These are phyloP conservation scores for Chouioia cunea DNA, from an alignment of 2,888 invertebrate species.

Conservation along the genomic window DNA sequence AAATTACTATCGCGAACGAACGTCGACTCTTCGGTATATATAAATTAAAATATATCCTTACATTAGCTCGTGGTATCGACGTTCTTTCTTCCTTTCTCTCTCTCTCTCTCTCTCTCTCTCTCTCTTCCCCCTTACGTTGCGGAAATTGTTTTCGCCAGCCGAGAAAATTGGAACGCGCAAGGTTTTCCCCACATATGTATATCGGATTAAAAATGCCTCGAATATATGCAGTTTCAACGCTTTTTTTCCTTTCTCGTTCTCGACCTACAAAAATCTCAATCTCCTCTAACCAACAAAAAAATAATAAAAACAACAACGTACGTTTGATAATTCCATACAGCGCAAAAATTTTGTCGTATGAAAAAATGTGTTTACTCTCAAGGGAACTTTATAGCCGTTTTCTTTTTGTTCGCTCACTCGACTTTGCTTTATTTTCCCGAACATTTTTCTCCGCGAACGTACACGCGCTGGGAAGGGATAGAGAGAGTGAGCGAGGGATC, in stretches of 20 bases:
- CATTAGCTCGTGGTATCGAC: too few relatives aligned
- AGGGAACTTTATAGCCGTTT: constrained; percentile 1
- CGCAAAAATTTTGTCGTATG: constrained; percentile 21
- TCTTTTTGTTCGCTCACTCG: constrained; percentile 25
- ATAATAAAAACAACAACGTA: too few relatives aligned
- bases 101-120: too few relatives aligned
- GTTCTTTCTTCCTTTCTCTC: too few relatives aligned
- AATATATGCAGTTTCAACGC: constrained; percentile 22
- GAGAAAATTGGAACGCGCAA: constrained; percentile 27
- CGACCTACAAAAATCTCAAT: too few relatives aligned
- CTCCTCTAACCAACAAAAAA: too few relatives aligned
- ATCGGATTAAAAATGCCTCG: constrained; percentile 49
- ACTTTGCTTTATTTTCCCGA: constrained; percentile 1
- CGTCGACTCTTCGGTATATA: too few relatives aligned
- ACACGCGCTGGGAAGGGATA: not conserved
- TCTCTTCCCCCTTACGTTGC: constrained; percentile 3
- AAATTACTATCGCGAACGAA: too few relatives aligned
- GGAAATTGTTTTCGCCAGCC: constrained; percentile 13
- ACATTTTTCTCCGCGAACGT: constrained; percentile 38
- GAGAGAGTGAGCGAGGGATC: not conserved
- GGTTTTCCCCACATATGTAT: constrained; percentile 40
- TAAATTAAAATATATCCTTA: too few relatives aligned
- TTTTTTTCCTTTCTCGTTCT: too few relatives aligned
- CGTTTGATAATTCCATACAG: too few relatives aligned
- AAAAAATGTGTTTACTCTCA: constrained; percentile 2